Conservation (phyloP, 2,113 vertebrate species). For the Melanerpes aurifrons region DNA sequence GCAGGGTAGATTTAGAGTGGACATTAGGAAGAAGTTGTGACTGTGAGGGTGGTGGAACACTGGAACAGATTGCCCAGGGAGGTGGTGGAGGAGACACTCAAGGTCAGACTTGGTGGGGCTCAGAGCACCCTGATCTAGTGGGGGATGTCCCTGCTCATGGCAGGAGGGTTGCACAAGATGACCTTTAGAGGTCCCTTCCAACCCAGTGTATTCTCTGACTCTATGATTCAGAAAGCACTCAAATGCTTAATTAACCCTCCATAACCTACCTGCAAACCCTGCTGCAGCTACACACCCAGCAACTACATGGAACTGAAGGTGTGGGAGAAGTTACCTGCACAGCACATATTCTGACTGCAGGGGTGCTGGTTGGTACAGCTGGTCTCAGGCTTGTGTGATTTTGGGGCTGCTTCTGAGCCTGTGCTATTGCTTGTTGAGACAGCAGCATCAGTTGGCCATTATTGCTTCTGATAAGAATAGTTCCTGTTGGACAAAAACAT, state of each 20-base stretch:
- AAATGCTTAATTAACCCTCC: background rate
- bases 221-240: background rate
- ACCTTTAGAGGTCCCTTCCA: too few relatives aligned
- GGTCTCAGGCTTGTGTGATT: conserved; percentile 68
- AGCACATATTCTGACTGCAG: conserved; percentile 74
- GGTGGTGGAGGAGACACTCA: too few relatives aligned
- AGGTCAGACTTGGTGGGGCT: too few relatives aligned
- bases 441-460: conserved; percentile 94
- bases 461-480: conserved; percentile 92
- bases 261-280: background rate
- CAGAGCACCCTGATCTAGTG: too few relatives aligned
- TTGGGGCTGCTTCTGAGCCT: conserved; percentile 74
- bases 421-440: conserved; percentile 88
- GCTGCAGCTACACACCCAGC: background rate
- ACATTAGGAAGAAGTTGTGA: too few relatives aligned
- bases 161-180: too few relatives aligned
- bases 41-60: too few relatives aligned
- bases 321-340: conserved; percentile 76
- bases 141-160: too few relatives aligned
- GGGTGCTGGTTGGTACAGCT: conserved; percentile 32
- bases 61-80: too few relatives aligned
- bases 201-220: too few relatives aligned
- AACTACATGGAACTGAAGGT: background rate
- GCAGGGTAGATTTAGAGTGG: too few relatives aligned
- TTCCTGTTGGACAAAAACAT: conserved; percentile 78